Evolutionary conservation across 92 coral and sea anemone species (phyloP).

Genomic region (Porites rus): DNA sequence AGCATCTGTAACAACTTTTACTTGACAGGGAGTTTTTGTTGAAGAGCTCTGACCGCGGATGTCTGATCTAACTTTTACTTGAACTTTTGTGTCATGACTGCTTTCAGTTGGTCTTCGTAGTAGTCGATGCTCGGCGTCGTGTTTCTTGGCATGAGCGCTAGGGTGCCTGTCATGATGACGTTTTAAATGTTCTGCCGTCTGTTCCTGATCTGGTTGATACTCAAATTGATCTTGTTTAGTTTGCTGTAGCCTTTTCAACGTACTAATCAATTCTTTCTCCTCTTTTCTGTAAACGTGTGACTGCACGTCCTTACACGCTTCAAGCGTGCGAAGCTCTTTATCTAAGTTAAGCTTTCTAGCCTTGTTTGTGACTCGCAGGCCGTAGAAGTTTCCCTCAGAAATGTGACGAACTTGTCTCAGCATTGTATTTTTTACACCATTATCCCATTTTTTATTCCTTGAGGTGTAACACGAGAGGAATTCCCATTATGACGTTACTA

Average conservation of each 20-base stretch:
- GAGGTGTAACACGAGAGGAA: neutral
- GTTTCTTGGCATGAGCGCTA: constrained; percentile 17
- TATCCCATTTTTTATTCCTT: constrained; percentile 24
- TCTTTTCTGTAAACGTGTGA: constrained; percentile 91
- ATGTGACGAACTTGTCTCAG: constrained; percentile 88
- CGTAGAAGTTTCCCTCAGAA: constrained; percentile 93
- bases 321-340: constrained; percentile 84
- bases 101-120: constrained; percentile 7
- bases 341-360: constrained; percentile 84
- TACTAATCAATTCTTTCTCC: constrained; percentile 78
- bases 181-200: neutral
- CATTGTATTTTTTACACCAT: constrained; percentile 49
- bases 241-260: constrained; percentile 76
- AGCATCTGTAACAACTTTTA: constrained; percentile 8
- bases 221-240: constrained; percentile 72
- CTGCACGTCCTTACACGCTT: constrained; percentile 88
- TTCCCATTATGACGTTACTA: constrained; percentile 32
- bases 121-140: constrained; percentile 8
- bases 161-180: constrained; percentile 18
- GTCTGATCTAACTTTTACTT: constrained; percentile 17
- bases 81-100: neutral
- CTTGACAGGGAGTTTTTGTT: constrained; percentile 16
- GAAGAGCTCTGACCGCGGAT: constrained; percentile 7
- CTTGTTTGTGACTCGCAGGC: constrained; percentile 92
- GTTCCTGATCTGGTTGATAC: neutral